phyloP scores from a whole-genome alignment of 2,888 invertebrate genomes.

The Iselma pallidipennis region DNA sequence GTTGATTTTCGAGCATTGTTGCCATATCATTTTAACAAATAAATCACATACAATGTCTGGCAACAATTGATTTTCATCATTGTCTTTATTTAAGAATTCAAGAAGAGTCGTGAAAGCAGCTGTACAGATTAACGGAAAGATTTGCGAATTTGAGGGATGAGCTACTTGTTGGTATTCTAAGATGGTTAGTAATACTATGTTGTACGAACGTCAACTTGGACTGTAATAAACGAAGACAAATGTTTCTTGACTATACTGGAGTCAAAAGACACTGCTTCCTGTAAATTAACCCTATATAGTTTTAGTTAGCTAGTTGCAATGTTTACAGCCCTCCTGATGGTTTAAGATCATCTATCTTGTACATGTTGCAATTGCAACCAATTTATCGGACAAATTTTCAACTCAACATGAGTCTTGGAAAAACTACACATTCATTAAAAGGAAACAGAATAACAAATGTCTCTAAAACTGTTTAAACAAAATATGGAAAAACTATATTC shows the following conservation, averaged over 20 bases:
- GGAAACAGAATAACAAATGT: too few relatives aligned
- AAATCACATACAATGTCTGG: neutral
- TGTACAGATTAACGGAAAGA: constrained; percentile 39
- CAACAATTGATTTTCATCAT: neutral
- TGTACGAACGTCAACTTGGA: constrained; percentile 26
- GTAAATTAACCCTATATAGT: constrained; percentile 14
- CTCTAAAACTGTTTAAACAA: too few relatives aligned
- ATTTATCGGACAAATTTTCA: neutral
- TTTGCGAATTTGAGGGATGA: constrained; percentile 42
- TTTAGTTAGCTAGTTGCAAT: neutral
- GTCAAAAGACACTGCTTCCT: constrained; percentile 23
- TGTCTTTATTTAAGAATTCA: constrained; percentile 15
- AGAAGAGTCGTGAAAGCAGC: constrained; percentile 4
- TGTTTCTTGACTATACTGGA: constrained; percentile 26
- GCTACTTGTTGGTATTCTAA: constrained; percentile 36
- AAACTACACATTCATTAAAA: too few relatives aligned
- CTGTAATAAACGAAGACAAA: constrained; percentile 39
- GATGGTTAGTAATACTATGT: constrained; percentile 13
- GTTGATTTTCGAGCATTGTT: neutral
- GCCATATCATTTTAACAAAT: neutral
- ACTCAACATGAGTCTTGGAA: too few relatives aligned
- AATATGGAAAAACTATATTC: too few relatives aligned
- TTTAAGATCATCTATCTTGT: neutral
- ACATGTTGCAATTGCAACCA: neutral
- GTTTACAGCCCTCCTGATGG: neutral